Evolutionary conservation across 2,888 invertebrate species (phyloP).

Genomic region (Sinodicranocentrus sp.): DNA sequence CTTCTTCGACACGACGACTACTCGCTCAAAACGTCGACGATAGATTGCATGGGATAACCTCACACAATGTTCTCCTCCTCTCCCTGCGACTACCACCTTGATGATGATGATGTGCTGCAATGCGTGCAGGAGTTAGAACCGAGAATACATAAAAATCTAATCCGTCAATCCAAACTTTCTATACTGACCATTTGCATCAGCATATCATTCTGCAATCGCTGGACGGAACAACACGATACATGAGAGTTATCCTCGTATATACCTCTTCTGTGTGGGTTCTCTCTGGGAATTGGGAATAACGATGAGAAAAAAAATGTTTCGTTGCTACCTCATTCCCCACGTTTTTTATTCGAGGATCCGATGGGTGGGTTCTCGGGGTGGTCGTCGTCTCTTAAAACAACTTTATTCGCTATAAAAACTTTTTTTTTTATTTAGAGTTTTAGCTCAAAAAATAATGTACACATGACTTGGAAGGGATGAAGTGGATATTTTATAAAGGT

Average conservation of each 20-base stretch:
- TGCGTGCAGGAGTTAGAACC: constrained; percentile 53
- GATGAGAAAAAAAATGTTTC: constrained; percentile 51
- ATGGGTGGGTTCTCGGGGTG: constrained; percentile 59
- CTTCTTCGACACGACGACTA: constrained; percentile 24
- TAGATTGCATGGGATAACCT: not conserved
- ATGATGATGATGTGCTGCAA: constrained; percentile 32
- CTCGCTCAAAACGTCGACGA: too few species aligned
- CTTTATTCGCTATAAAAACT: constrained; percentile 58
- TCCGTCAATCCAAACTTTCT: too few species aligned
- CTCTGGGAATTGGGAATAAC: too few species aligned
- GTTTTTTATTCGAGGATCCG: too few species aligned
- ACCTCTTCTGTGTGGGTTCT: too few species aligned
- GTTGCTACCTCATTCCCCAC: not conserved
- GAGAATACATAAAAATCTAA: constrained; percentile 45
- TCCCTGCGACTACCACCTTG: not conserved
- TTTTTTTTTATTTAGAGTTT: constrained; percentile 38
- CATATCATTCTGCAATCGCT: too few species aligned
- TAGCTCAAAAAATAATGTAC: too few species aligned
- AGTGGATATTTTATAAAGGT: too few species aligned
- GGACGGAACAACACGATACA: too few species aligned
- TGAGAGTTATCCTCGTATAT: too few species aligned
- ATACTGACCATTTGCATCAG: too few species aligned
- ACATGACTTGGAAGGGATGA: too few species aligned
- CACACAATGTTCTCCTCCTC: constrained; percentile 4
- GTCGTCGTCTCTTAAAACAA: constrained; percentile 56